phyloP scores from a whole-genome alignment of 2,888 invertebrate genomes.

The Phrixothrix hirtus region DNA sequence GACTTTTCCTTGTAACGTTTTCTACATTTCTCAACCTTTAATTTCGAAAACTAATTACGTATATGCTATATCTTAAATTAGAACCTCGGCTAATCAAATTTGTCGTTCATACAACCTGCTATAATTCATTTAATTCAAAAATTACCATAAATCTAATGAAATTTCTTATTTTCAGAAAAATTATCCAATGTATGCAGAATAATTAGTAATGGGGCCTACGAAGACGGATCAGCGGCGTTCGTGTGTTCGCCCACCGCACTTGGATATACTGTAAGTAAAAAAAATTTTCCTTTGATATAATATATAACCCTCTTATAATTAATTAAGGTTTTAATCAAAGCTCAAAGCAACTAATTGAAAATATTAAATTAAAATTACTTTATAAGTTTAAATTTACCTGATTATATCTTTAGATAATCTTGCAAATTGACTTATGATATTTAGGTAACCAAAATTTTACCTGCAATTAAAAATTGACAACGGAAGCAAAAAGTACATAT shows the following conservation, averaged over 20 bases:
- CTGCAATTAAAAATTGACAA: too few species aligned
- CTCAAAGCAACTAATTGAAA: too few species aligned
- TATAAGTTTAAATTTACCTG: too few species aligned
- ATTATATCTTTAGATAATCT: too few species aligned
- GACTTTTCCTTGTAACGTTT: not conserved
- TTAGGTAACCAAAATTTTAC: too few species aligned
- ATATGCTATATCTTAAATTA: not conserved
- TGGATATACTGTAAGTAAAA: slow-evolving; percentile 41
- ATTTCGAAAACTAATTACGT: not conserved
- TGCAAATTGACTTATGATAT: too few species aligned
- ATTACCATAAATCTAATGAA: too few species aligned
- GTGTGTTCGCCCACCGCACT: slow-evolving; percentile 40
- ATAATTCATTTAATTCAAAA: too few species aligned
- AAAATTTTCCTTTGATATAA: not conserved
- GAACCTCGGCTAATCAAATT: not conserved
- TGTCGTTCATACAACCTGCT: not conserved
- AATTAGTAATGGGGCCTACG: slow-evolving; percentile 44
- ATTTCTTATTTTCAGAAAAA: slow-evolving; percentile 7
- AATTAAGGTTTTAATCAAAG: too few species aligned
- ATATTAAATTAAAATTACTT: too few species aligned
- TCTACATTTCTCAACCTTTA: not conserved
- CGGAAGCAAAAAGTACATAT: too few species aligned
- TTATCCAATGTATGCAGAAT: slow-evolving; percentile 3
- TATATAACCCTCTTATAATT: slow-evolving; percentile 2
- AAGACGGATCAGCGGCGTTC: slow-evolving; percentile 42